Conservation (phyloP, 2,113 vertebrate species). For the Dicerorhinus sumatrensis region DNA sequence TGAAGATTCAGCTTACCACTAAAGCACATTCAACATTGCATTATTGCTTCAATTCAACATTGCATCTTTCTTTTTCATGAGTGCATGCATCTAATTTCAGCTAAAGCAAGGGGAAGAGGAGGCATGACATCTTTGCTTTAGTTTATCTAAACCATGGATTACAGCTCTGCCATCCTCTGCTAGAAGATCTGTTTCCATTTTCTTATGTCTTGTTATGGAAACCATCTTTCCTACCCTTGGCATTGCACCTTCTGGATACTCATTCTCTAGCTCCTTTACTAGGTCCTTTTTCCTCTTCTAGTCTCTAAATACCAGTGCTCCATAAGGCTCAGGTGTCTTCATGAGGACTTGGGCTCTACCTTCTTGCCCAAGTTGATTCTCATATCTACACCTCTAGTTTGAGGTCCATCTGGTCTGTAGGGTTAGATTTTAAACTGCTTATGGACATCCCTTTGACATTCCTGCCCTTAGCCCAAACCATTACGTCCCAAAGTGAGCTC, state of each 20-base stretch:
- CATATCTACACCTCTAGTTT: not conserved
- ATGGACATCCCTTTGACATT: not conserved
- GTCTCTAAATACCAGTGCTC: not conserved
- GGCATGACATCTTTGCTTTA: not conserved
- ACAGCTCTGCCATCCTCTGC: not conserved
- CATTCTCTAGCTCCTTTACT: not conserved
- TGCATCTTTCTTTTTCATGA: constrained; percentile 7
- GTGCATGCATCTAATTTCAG: constrained; percentile 2
- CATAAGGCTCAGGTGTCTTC: not conserved
- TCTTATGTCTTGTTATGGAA: not conserved
- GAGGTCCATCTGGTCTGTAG: not conserved
- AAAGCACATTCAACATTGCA: not conserved
- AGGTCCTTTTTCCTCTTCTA: not conserved
- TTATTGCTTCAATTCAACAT: not conserved
- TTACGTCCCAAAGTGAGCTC: not conserved
- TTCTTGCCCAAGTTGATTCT: not conserved
- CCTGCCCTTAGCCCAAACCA: not conserved
- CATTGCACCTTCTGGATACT: not conserved
- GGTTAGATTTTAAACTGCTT: not conserved
- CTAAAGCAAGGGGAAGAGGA: not conserved
- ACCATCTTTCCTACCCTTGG: not conserved
- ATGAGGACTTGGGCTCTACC: not conserved
- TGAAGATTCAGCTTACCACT: not conserved
- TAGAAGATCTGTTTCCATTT: not conserved
- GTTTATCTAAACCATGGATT: not conserved